A percentile compares a stretch with the other conserved stretches of the same genome.
These are phyloP conservation scores for Lagorchestes hirsutus DNA, from an alignment of 2,797 vertebrate species.

Conservation along the genomic window DNA sequence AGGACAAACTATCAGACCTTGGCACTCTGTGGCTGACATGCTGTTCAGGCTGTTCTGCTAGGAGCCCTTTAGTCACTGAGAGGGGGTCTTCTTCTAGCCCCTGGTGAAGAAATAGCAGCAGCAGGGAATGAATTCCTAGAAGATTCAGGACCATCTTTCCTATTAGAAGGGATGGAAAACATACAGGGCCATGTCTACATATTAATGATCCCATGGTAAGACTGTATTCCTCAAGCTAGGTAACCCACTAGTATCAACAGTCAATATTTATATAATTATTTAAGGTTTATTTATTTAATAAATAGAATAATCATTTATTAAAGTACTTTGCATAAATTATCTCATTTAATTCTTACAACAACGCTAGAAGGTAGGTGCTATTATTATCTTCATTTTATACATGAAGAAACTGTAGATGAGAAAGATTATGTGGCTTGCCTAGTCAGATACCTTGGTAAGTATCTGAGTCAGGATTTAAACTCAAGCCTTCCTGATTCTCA, in stretches of 20 bases:
- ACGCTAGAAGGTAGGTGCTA: background rate
- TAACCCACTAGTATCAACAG: background rate
- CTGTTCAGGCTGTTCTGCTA: background rate
- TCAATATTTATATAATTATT: background rate
- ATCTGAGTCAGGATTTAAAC: background rate
- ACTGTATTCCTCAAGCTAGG: background rate
- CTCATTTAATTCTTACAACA: background rate
- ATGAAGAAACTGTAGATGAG: background rate
- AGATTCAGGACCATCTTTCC: background rate
- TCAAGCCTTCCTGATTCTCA: background rate
- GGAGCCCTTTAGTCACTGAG: background rate
- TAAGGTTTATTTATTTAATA: background rate
- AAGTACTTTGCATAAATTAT: background rate
- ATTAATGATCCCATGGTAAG: background rate
- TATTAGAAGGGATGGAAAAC: background rate
- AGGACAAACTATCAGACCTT: background rate
- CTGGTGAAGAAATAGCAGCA: background rate
- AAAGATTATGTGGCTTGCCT: background rate
- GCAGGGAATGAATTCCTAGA: background rate
- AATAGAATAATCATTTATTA: too few species aligned
- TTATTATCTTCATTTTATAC: background rate
- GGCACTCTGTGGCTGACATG: background rate
- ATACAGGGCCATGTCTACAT: background rate
- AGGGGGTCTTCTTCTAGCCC: background rate
- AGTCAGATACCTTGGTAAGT: background rate